Conservation (phyloP, 2,797 vertebrate species). For the Lophotriccus pileatus region DNA sequence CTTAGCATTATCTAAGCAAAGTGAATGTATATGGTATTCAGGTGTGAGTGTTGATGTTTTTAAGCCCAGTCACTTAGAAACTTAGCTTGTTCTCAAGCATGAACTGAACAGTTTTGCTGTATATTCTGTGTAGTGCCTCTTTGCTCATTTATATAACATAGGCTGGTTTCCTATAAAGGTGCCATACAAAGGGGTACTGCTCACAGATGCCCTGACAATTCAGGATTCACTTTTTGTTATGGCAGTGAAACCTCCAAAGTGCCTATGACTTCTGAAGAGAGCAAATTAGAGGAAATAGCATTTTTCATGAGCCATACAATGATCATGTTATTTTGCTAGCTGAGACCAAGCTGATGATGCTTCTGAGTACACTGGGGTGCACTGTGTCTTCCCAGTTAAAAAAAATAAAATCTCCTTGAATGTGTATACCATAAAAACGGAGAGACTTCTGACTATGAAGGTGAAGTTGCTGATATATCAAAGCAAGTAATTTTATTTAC, state of each 20-base stretch:
- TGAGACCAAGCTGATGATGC: neutral
- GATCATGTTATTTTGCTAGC: neutral
- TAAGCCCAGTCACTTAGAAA: neutral
- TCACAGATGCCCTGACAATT: neutral
- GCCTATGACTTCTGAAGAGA: neutral
- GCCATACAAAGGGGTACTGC: neutral
- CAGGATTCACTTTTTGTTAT: neutral
- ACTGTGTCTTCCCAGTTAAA: neutral
- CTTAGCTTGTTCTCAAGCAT: constrained; percentile 33
- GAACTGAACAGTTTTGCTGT: constrained; percentile 44
- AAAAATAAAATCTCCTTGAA: neutral
- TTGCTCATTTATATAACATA: constrained; percentile 39
- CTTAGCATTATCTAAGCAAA: constrained; percentile 62
- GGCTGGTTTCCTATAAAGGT: constrained; percentile 14
- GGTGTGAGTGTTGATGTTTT: constrained; percentile 29
- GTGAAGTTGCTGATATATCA: neutral
- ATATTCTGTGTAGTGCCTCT: constrained; percentile 15
- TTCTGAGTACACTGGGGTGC: neutral
- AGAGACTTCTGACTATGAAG: neutral
- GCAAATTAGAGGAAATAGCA: neutral
- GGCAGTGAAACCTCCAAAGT: neutral
- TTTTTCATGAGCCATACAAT: neutral
- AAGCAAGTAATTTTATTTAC: neutral
- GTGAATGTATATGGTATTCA: constrained; percentile 48
- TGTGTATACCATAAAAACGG: neutral